Conservation (phyloP, 2,797 vertebrate genomes). For the Cossypha caffra region DNA sequence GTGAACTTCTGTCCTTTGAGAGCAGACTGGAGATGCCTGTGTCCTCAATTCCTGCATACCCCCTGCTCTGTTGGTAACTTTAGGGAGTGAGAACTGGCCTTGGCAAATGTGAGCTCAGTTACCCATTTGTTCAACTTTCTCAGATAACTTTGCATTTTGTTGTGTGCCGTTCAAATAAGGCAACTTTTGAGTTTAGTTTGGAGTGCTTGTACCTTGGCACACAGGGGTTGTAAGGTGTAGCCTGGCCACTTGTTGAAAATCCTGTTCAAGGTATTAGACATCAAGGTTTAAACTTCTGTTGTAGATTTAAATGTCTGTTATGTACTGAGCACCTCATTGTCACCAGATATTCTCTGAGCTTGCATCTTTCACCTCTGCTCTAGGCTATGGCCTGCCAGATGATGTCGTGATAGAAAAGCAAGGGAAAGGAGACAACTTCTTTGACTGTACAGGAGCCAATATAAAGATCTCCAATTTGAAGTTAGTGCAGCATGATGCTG, state of each 20-base stretch:
- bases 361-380: background rate
- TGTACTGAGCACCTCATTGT: background rate
- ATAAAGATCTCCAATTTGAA: slow-evolving; percentile 89
- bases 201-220: background rate
- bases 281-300: background rate
- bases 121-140: background rate
- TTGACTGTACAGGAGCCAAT: slow-evolving; percentile 85
- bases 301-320: background rate
- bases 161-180: background rate
- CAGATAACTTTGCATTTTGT: background rate
- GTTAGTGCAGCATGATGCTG: slow-evolving; percentile 90
- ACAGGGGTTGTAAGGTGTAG: background rate
- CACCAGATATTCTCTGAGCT: background rate
- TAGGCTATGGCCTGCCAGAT: slow-evolving; percentile 92
- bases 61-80: background rate
- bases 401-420: slow-evolving; percentile 93
- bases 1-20: background rate
- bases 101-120: background rate
- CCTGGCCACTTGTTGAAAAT: background rate
- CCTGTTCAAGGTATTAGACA: background rate
- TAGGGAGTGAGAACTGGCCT: background rate
- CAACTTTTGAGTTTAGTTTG: background rate
- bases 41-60: background rate
- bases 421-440: slow-evolving; percentile 88
- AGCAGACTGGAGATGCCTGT: background rate